These are phyloP conservation scores for Gymnoscopelus microlampas DNA, from an alignment of 2,797 vertebrate genomes.

Conservation along the genomic window DNA sequence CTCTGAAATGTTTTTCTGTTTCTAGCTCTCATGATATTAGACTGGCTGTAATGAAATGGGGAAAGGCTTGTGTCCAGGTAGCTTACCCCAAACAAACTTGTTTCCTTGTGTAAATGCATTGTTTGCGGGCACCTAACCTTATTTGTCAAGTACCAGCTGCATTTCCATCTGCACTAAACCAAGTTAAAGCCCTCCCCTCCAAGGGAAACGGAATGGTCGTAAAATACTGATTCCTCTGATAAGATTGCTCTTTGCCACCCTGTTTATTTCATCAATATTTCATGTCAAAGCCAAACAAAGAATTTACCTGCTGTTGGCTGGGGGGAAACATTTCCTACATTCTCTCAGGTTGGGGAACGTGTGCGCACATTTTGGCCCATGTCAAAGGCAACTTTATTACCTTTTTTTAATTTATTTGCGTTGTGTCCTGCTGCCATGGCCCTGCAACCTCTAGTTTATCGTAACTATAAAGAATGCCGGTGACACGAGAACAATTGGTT, in stretches of 20 bases:
- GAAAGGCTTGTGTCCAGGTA: conserved; percentile 40
- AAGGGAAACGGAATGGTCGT: conserved; percentile 43
- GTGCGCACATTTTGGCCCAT: conserved; percentile 49
- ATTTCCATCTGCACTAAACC: conserved; percentile 63
- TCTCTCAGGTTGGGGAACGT: conserved; percentile 18
- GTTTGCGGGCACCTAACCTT: conserved; percentile 55
- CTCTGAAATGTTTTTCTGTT: conserved; percentile 36
- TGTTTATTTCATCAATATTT: conserved; percentile 59
- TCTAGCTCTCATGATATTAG: conserved; percentile 47
- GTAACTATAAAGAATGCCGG: conserved; percentile 72
- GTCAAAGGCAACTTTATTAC: conserved; percentile 66
- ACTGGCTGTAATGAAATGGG: conserved; percentile 49
- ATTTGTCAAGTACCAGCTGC: conserved; percentile 66
- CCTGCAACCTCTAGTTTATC: conserved; percentile 69
- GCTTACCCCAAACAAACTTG: conserved; percentile 45
- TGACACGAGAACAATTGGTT: conserved; percentile 74
- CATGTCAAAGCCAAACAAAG: conserved; percentile 24
- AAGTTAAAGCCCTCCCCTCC: conserved; percentile 58
- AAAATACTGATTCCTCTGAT: conserved; percentile 48
- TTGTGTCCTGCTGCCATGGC: conserved; percentile 44
- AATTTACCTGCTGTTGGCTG: conserved; percentile 44
- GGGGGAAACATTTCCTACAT: conserved; percentile 30
- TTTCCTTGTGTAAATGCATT: conserved; percentile 47
- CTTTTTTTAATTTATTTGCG: conserved; percentile 66
- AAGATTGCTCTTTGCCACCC: conserved; percentile 36